Evolutionary conservation across 2,113 vertebrate species (phyloP).

Genomic region (Zosterops lateralis): DNA sequence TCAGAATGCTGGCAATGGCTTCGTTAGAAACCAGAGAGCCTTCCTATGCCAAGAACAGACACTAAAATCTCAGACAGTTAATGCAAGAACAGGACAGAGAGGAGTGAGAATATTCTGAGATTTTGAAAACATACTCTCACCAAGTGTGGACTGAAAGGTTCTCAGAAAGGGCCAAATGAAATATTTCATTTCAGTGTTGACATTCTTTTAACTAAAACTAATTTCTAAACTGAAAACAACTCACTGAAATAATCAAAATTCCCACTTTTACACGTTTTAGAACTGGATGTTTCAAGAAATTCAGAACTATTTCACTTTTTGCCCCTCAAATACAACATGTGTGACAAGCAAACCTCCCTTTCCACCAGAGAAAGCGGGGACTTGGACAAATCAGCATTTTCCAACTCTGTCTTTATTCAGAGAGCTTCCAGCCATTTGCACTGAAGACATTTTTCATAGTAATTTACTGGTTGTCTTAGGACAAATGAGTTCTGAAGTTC

Average conservation of each 20-base stretch:
- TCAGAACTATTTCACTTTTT: background rate
- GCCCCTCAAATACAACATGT: background rate
- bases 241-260: background rate
- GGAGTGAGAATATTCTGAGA: constrained; percentile 49
- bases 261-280: background rate
- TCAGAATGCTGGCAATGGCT: constrained; percentile 57
- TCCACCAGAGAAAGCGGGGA: background rate
- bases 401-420: background rate
- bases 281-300: background rate
- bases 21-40: constrained; percentile 52
- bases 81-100: constrained; percentile 50
- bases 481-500: constrained; percentile 26
- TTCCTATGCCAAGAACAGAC: constrained; percentile 52
- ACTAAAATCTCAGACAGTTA: constrained; percentile 62
- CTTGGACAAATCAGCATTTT: constrained; percentile 16
- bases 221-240: constrained; percentile 42
- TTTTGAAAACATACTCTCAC: constrained; percentile 52
- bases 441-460: background rate
- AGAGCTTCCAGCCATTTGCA: background rate
- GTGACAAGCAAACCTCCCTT: background rate
- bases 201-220: constrained; percentile 53
- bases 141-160: constrained; percentile 40
- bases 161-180: constrained; percentile 59
- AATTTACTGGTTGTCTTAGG: constrained; percentile 31
- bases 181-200: constrained; percentile 51